Base-by-base conservation (phyloP, 2,113 vertebrate genomes). In the Salminus brasiliensis region DNA sequence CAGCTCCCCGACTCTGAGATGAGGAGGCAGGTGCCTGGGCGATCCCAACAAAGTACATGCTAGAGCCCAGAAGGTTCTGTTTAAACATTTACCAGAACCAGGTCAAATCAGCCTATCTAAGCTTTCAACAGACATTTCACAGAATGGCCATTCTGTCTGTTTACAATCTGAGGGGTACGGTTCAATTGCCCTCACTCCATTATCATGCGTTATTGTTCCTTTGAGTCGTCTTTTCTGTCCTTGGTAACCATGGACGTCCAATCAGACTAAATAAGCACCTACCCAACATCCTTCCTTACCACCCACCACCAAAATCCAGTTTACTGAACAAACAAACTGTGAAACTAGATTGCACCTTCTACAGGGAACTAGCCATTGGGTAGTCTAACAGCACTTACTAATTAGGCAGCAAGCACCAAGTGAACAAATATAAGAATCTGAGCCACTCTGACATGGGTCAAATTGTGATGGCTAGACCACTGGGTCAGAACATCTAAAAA, bases 31-130 rank as follows among this genome's bases (percentile, higher is more conserved):
- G 68, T 60, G 69, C 49, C 68, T 72, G 32, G 5, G 2, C 72
- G 57, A 72, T 16, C 68, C 69, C 27, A 18, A 45, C 36, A n/a
- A 59, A 74, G 72, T 47, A 29, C 18, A 41, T 63, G 59, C 45
- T 16, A 39, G 27, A 43, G 18, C 63, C 55, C 53, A 63, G 79
- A 43, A 63, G 65, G 69, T 69, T 27, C 43, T 27, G 73, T 80
- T 83, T 73, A 79, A 82, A 85, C 76, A 85, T 89, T 84, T 76
- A 78, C 71, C 82, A 66, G 81, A 53, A 55, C 2, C 47, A 63
- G 81, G 76, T 86, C 84, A 65, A 65, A n/a, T 36, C 30, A 81
- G 76, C 27, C 66, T 62, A 74, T 49, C 47, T 78, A 18, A 27
- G 57, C 73, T 68, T 45, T 65, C 53, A 79, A 45, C 72, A 57